Evolutionary conservation across 2,888 invertebrate genomes (phyloP), one percentile per base, ranked within the genome.

Genomic region (Drosophila robusta): DNA sequence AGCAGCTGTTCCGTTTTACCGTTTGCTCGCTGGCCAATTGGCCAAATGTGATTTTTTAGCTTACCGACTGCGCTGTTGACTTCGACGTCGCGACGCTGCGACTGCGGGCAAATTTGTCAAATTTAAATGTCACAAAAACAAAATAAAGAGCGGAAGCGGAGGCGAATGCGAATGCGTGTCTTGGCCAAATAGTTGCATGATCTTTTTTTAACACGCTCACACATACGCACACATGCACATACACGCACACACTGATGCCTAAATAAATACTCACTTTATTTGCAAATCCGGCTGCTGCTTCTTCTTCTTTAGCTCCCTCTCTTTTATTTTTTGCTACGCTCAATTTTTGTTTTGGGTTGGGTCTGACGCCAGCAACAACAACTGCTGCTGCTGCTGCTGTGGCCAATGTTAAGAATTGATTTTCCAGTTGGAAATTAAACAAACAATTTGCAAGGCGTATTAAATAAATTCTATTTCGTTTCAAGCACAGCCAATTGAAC

Each of bases 391-490:
- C 80, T 81, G 74, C 70, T 82, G 77, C 71, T 85, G 74, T 78
- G 74, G 81, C 65, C 87, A 78, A 75, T 68, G 71, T 73, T 62
- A 62, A 74, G 76, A 88, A 89, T 89, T 89, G 90, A 89, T 89
- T 89, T 89, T 89, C 80, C 89, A 89, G 86, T 67, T 75, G 77
- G 70, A 54, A 64, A 68, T 73, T 64, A 66, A 77, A 67, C 70
- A 75, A 80, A 79, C 75, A 73, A 72, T 70, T 79, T 51, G 65
- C 55, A 70, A 77, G 64, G 66, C 69, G 66, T 70, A 65, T 75
- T 77, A 67, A 71, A 86, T 82, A 75, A 75, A 86, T 75, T 77
- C 80, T 75, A 71, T 75, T 60, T 69, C 55, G 68, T 70, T 86
- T 70, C 54, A 67, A 75, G 76, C 87, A 85, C 87, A 85, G 75